Conservation (phyloP, 2,888 invertebrate species). For the Rhaphigaster nebulosa region DNA sequence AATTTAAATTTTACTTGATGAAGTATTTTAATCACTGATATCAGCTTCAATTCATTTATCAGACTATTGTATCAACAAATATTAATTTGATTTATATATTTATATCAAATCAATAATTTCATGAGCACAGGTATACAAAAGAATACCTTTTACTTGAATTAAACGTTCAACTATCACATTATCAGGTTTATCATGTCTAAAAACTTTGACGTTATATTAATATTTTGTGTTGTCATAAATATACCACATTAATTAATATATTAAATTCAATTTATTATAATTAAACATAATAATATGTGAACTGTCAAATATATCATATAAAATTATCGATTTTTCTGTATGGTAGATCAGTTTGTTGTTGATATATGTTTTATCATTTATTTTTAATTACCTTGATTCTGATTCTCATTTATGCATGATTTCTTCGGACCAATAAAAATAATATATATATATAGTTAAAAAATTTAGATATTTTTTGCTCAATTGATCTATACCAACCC, state of each 20-base stretch:
- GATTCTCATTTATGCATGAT: background rate
- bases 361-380: background rate
- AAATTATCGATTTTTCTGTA: background rate
- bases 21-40: conserved; percentile 2
- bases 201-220: background rate
- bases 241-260: background rate
- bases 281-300: background rate
- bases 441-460: too few relatives aligned
- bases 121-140: background rate
- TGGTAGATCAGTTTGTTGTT: background rate
- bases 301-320: background rate
- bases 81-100: too few relatives aligned
- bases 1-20: background rate
- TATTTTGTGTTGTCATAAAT: background rate
- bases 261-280: background rate
- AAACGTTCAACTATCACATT: background rate
- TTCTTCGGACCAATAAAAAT: background rate
- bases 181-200: background rate
- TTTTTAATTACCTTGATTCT: background rate
- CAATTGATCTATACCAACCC: background rate
- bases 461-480: background rate
- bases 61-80: too few relatives aligned
- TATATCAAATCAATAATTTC: background rate
- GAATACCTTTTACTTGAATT: background rate
- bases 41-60: background rate